Conservation (phyloP, 2,888 invertebrate genomes). For the Melinaea marsaeus region DNA sequence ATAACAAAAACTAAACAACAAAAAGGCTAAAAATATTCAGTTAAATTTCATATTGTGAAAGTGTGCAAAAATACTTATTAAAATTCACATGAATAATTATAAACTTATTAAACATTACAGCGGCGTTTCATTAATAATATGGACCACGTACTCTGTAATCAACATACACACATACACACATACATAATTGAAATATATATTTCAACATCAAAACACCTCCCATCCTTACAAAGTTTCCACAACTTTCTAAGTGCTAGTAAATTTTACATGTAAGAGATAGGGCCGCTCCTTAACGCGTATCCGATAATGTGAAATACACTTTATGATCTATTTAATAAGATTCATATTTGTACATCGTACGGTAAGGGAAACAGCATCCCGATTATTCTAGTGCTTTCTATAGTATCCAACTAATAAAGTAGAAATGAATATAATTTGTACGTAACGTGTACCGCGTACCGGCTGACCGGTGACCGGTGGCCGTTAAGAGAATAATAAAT, state of each 20-base stretch:
- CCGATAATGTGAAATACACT: background rate
- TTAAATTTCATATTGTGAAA: too few species aligned
- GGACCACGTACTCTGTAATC: too few species aligned
- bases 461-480: slow-evolving; percentile 8
- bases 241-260: slow-evolving; percentile 31
- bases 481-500: slow-evolving; percentile 7
- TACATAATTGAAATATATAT: background rate
- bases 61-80: too few species aligned
- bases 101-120: too few species aligned
- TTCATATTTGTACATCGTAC: slow-evolving; percentile 4
- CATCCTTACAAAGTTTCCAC: slow-evolving; percentile 11
- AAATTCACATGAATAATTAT: too few species aligned
- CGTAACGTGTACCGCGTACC: slow-evolving; percentile 1
- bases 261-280: slow-evolving; percentile 28
- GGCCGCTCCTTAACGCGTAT: slow-evolving; percentile 14
- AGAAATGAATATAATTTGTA: slow-evolving; percentile 12
- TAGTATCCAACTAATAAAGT: slow-evolving; percentile 10
- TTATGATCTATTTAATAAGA: slow-evolving; percentile 5
- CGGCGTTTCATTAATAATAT: too few species aligned
- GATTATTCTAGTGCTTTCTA: slow-evolving; percentile 57
- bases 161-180: background rate
- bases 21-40: too few species aligned
- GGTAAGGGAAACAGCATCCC: slow-evolving; percentile 49
- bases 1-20: too few species aligned
- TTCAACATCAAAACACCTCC: background rate